Evolutionary conservation across 2,113 vertebrate species (phyloP).

Genomic region (Callorhinus ursinus): DNA sequence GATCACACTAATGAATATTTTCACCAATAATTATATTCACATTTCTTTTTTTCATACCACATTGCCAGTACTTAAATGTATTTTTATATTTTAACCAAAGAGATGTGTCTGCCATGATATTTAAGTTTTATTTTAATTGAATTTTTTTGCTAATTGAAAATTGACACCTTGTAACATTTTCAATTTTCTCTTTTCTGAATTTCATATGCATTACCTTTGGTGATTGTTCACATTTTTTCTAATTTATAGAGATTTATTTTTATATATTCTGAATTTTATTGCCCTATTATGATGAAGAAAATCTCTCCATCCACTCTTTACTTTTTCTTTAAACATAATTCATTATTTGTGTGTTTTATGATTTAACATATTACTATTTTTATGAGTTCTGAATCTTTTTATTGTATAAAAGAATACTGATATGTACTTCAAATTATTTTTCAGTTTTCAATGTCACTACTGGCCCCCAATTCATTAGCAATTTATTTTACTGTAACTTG

Average conservation of each 20-base stretch:
- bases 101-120: background rate
- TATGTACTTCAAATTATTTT: background rate
- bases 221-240: background rate
- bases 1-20: background rate
- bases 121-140: background rate
- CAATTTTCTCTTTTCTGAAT: background rate
- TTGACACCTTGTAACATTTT: background rate
- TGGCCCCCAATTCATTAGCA: background rate
- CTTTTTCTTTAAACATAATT: background rate
- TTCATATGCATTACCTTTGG: background rate
- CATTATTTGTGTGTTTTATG: background rate
- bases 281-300: background rate
- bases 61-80: background rate
- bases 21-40: background rate
- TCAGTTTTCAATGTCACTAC: background rate
- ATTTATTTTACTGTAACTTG: background rate
- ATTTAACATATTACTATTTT: background rate
- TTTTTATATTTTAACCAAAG: background rate
- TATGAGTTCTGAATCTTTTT: background rate
- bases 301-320: background rate
- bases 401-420: background rate
- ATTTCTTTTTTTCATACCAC: background rate
- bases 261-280: background rate
- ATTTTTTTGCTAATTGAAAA: background rate
- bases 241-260: background rate